Base-by-base conservation (phyloP, 1,140 invertebrate genomes). In the Eupristina koningsbergeri region DNA sequence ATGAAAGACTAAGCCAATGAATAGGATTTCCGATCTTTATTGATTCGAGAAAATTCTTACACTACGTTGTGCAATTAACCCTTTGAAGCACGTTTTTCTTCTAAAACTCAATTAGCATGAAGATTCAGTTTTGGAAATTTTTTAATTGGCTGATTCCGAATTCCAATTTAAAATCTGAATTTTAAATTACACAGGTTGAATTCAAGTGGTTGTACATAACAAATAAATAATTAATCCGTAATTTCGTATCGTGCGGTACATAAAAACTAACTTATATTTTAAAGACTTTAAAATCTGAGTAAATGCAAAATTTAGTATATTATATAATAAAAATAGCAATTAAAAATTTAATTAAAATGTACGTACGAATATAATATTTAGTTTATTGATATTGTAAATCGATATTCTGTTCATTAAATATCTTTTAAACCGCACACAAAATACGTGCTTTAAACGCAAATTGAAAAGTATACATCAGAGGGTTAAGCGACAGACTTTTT, bases 151-250 rank as follows among this genome's bases (percentile, higher is more conserved):
- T 22, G 13, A 58, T 47, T 58, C 58, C 63, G 3, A 29, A 45
- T 81, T 61, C 53, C 22, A 36, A 81, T 71, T 61, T 58, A 5
- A 61, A n/a, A 81, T 73, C 61, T 36, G n/a, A 81, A 73, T 81
- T 73, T 81, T 45, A 39, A 64, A 61, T 81, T 31, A 45, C 22
- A 41, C n/a, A n/a, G 5, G 22, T 9, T 34, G 50, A 50, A 36
- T 29, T 6, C 77, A 69, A 63, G 29, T n/a, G 9, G 15, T 53
- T 50, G 50, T 31, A 75, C 31, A 50, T 47, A 29, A 75, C 15
- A 22, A 13, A 34, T 0, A 15, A 53, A 75, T 53, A 53, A 50
- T 50, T 50, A 34, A 75, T 75, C 31, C 50, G n/a, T 13, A 75
- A 50, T 29, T 19, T 15, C 45, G 8, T 50, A 45, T 47, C 34